A percentile compares a stretch with the other conserved stretches of the same genome.
phyloP scores from a whole-genome alignment of 2,113 vertebrate genomes.

The Anarrhichthys ocellatus region DNA sequence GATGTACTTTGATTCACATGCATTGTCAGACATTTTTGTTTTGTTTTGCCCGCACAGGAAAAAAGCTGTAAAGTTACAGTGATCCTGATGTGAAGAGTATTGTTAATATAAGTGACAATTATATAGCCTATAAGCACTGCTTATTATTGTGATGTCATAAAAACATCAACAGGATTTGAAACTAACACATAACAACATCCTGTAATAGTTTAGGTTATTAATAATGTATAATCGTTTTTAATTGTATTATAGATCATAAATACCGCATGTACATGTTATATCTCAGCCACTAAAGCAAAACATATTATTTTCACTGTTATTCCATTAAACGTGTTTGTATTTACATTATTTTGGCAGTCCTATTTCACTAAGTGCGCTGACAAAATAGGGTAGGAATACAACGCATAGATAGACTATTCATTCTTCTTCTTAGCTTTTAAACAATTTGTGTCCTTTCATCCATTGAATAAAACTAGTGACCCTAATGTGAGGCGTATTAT shows the following conservation, averaged over 20 bases:
- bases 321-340: not conserved
- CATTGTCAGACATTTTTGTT: not conserved
- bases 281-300: not conserved
- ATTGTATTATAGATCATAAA: not conserved
- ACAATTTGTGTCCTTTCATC: not conserved
- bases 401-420: not conserved
- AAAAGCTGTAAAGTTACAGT: not conserved
- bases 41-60: not conserved
- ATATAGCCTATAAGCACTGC: not conserved
- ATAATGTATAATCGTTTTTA: slow-evolving; percentile 2
- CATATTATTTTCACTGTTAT: not conserved
- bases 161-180: not conserved
- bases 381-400: not conserved
- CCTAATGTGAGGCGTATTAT: not conserved
- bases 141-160: not conserved
- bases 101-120: not conserved
- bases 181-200: not conserved
- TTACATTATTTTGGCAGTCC: not conserved
- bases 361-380: not conserved
- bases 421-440: not conserved
- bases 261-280: not conserved
- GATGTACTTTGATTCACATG: not conserved
- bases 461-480: not conserved
- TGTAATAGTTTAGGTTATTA: not conserved
- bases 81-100: not conserved